phyloP scores from a whole-genome alignment of 2,797 vertebrate genomes.

The Pseudotriccus pelzelni region DNA sequence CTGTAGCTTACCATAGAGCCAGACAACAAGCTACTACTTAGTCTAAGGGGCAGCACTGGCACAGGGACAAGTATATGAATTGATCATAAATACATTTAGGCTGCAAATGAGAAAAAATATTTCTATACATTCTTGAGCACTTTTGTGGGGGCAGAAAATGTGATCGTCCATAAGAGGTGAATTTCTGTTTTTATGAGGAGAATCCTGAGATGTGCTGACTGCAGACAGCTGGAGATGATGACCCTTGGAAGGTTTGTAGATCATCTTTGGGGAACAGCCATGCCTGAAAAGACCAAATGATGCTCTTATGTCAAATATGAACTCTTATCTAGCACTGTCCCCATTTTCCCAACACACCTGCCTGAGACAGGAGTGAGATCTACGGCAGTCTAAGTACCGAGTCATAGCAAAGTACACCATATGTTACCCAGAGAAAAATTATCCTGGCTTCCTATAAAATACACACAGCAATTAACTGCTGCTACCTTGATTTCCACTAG shows the following conservation, averaged over 20 bases:
- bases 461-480: not conserved
- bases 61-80: not conserved
- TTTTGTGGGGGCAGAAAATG: not conserved
- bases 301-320: not conserved
- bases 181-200: not conserved
- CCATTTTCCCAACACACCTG: not conserved
- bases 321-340: not conserved
- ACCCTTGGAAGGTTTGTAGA: not conserved
- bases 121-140: not conserved
- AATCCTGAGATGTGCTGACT: not conserved
- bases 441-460: not conserved
- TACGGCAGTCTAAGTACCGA: not conserved
- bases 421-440: not conserved
- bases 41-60: not conserved
- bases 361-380: not conserved
- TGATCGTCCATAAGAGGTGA: not conserved
- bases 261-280: not conserved
- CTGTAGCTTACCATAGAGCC: not conserved
- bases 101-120: not conserved
- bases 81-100: not conserved
- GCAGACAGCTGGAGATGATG: not conserved
- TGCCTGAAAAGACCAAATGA: not conserved
- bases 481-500: not conserved
- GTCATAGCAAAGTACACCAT: not conserved
- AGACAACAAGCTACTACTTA: not conserved